These are phyloP conservation scores for Zele albiditarsus DNA, from an alignment of 2,888 invertebrate species.

Conservation along the genomic window DNA sequence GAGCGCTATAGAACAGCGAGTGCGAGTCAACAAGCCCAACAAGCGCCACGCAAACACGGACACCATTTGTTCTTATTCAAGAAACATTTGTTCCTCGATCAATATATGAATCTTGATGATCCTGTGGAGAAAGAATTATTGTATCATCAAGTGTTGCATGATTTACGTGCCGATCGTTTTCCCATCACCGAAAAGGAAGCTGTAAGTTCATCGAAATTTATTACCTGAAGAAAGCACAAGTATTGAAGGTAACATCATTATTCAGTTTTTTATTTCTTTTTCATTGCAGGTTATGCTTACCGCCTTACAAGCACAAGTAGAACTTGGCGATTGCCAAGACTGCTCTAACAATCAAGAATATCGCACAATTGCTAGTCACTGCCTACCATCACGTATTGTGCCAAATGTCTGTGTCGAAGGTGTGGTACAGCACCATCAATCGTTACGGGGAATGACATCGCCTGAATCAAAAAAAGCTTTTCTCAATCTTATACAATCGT, in stretches of 20 bases:
- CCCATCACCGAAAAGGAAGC: slow-evolving; percentile 96
- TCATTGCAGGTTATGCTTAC: slow-evolving; percentile 89
- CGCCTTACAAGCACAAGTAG: slow-evolving; percentile 93
- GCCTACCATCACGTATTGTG: slow-evolving; percentile 88
- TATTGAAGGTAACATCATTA: too few relatives aligned
- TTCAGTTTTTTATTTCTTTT: slow-evolving; percentile 20
- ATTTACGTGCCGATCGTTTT: slow-evolving; percentile 91
- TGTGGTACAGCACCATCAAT: slow-evolving; percentile 93
- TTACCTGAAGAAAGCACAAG: too few relatives aligned
- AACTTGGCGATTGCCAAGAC: slow-evolving; percentile 88
- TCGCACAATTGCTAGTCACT: slow-evolving; percentile 83
- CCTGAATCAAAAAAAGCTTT: slow-evolving; percentile 93
- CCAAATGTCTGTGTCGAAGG: slow-evolving; percentile 86
- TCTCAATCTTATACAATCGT: slow-evolving; percentile 92
- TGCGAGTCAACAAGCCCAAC: slow-evolving; percentile 70
- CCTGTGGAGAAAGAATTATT: slow-evolving; percentile 94
- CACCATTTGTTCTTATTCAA: slow-evolving; percentile 84
- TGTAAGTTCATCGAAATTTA: slow-evolving; percentile 75
- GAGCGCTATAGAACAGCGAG: slow-evolving; percentile 88
- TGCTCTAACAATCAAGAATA: slow-evolving; percentile 77
- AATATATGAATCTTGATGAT: slow-evolving; percentile 85
- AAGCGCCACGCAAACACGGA: slow-evolving; percentile 73
- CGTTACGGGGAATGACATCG: slow-evolving; percentile 88
- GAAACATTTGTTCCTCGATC: slow-evolving; percentile 88
- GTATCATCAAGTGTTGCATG: slow-evolving; percentile 94